Conservation (phyloP, 2,888 invertebrate species). For the Cheilosia vulpina region DNA sequence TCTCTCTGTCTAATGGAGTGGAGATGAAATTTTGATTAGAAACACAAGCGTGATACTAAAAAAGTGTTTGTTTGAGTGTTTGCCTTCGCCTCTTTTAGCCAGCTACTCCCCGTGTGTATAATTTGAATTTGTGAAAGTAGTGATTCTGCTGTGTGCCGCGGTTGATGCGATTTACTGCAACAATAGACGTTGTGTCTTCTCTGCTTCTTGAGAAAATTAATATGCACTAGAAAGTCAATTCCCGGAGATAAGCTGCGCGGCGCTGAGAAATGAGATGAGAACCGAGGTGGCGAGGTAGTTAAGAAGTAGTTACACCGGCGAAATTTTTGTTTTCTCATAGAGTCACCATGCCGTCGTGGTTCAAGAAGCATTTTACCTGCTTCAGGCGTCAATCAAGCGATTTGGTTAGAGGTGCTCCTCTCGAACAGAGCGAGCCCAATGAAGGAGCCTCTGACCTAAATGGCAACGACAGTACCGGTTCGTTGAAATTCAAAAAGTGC, state of each 20-base stretch:
- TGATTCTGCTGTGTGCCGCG: constrained; percentile 45
- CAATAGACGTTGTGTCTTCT: constrained; percentile 59
- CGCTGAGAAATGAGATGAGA: constrained; percentile 14
- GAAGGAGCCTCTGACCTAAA: constrained; percentile 54
- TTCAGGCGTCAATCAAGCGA: constrained; percentile 76
- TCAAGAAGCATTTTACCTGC: constrained; percentile 77
- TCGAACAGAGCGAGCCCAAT: not conserved
- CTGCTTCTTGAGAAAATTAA: constrained; percentile 56
- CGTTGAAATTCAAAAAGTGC: constrained; percentile 64
- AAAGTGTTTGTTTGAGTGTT: constrained; percentile 4
- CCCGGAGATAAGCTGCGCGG: constrained; percentile 48
- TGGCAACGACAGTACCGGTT: constrained; percentile 44
- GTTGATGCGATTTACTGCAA: constrained; percentile 73
- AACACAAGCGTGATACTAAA: constrained; percentile 43
- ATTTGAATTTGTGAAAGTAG: constrained; percentile 76
- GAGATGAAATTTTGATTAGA: constrained; percentile 72
- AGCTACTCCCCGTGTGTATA: constrained; percentile 36
- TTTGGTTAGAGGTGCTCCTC: constrained; percentile 33
- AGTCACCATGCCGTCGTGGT: constrained; percentile 76
- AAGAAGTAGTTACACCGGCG: constrained; percentile 30
- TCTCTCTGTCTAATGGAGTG: constrained; percentile 57
- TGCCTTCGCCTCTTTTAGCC: constrained; percentile 35
- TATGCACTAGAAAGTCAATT: constrained; percentile 72
- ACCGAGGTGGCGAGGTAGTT: not conserved
- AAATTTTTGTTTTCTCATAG: constrained; percentile 51